A percentile compares a stretch with the other conserved stretches of the same genome.
Evolutionary conservation across 2,113 vertebrate genomes (phyloP).

Genomic region (Okapia johnstoni): DNA sequence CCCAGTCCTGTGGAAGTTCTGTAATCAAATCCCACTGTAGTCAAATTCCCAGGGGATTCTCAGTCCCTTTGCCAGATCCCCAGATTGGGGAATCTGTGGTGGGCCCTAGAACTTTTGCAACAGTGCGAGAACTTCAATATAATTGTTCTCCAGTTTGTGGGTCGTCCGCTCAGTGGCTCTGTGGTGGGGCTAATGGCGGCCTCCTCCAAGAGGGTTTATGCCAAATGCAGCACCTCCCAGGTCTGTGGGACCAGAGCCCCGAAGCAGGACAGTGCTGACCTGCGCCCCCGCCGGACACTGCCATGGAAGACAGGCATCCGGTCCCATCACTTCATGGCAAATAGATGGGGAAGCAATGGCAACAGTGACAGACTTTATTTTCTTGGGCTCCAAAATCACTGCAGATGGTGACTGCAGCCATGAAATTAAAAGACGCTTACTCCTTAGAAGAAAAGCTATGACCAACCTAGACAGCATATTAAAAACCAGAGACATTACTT

Average conservation of each 20-base stretch:
- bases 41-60: neutral
- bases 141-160: neutral
- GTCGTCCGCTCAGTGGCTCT: neutral
- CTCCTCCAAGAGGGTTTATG: neutral
- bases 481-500: neutral
- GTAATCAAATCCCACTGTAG: neutral
- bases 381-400: neutral
- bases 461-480: neutral
- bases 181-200: neutral
- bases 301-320: neutral
- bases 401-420: neutral
- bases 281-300: neutral
- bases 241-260: neutral
- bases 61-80: neutral
- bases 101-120: neutral
- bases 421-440: neutral
- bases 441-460: neutral
- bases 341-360: neutral
- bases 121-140: neutral
- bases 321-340: neutral
- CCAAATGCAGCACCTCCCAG: neutral
- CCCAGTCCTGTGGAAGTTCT: neutral
- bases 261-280: neutral
- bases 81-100: neutral
- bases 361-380: neutral